Base-by-base conservation (phyloP, 2,888 invertebrate species). In the Portevinia maculata region DNA sequence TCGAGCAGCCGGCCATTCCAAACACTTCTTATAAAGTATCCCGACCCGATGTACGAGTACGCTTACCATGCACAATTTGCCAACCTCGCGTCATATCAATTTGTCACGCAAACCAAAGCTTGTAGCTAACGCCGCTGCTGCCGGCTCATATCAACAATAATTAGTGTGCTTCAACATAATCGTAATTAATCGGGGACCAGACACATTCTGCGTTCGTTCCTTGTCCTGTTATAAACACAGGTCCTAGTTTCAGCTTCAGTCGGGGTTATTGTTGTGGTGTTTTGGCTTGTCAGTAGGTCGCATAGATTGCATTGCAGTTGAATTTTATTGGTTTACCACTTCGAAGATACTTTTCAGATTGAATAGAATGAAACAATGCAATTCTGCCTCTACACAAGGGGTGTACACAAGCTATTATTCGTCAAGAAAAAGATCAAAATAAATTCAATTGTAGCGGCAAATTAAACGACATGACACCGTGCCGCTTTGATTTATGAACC, bases 391-490 rank as follows among this genome's bases (percentile, higher is more conserved):
- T 52, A 60, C 28, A 44, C 21, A 59, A 21, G 37, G 28, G 34
- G 15, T 11, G 59, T 28, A 15, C 30, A 65, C 30, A 28, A 41
- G 24, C 70, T 37, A 70, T 13, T 78, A 71, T 78, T 28, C 55
- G 32, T 64, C 64, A 57, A 44, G 34, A 46, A 65, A 76, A 65
- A 67, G 65, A 78, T 83, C 71, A 78, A 83, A 83, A 83, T 83
- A 78, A 83, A 83, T 83, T 83, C 83, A 83, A 83, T 78, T 83
- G 83, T 83, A 71, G 76, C 78, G 76, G 83, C 78, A 70, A 83
- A 78, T 83, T 78, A 83, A 83, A 78, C 83, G 83, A 78, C 83
- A 83, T 83, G 83, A 78, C 76, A 73, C 65, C 78, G 71, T 78
- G 83, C 83, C 78, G 83, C 83, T 83, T 83, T 83, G 83, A 83